phyloP scores from a whole-genome alignment of 1,140 invertebrate species.

The Procambarus virginalis region DNA sequence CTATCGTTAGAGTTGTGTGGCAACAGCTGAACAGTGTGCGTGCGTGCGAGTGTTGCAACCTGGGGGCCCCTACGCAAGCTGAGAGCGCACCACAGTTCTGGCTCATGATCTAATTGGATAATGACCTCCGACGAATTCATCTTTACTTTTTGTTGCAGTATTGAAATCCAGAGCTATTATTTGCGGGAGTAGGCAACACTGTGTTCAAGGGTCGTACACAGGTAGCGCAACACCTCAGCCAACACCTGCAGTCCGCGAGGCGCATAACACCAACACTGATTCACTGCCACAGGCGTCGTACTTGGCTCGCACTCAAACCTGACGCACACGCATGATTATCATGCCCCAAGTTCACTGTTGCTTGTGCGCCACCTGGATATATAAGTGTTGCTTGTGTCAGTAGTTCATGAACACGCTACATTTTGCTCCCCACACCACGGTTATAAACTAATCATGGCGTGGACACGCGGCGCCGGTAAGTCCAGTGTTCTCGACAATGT shows the following conservation, averaged over 20 bases:
- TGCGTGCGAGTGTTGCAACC: background rate
- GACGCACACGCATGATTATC: background rate
- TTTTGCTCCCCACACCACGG: background rate
- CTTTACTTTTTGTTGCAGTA: too few relatives aligned
- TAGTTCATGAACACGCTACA: background rate
- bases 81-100: background rate
- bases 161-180: too few relatives aligned
- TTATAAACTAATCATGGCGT: background rate
- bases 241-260: background rate
- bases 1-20: background rate
- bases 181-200: too few relatives aligned
- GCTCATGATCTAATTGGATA: constrained; percentile 34
- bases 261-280: background rate
- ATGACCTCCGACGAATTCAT: constrained; percentile 12
- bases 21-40: background rate
- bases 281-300: background rate
- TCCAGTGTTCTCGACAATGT: background rate
- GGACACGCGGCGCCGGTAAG: background rate
- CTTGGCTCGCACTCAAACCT: background rate
- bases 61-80: background rate
- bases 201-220: too few relatives aligned
- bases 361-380: background rate
- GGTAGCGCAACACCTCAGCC: too few relatives aligned
- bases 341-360: background rate
- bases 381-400: background rate